These are phyloP conservation scores for Rhinophrynus dorsalis DNA, from an alignment of 2,797 vertebrate species.

Conservation along the genomic window DNA sequence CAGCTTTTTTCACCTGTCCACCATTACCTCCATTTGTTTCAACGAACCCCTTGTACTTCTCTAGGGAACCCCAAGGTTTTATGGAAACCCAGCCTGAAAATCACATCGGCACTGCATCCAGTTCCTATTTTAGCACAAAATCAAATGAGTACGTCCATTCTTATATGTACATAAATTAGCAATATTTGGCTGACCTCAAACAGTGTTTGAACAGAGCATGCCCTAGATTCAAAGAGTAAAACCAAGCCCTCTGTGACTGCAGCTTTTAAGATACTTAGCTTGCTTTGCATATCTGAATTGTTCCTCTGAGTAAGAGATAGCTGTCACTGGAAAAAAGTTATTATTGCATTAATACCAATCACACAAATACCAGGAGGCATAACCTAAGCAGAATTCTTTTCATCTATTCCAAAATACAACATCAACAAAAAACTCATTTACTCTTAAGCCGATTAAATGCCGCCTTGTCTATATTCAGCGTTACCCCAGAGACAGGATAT, in stretches of 20 bases:
- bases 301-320: constrained; percentile 34
- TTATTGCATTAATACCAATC: constrained; percentile 38
- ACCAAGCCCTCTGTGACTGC: not conserved
- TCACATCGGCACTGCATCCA: too few relatives aligned
- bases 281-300: constrained; percentile 44
- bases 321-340: constrained; percentile 26
- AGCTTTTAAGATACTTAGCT: constrained; percentile 18
- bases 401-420: constrained; percentile 36
- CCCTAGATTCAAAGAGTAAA: constrained; percentile 29
- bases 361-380: constrained; percentile 37
- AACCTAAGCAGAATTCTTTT: constrained; percentile 40
- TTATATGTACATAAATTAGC: too few relatives aligned
- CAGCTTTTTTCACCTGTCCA: too few relatives aligned
- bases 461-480: constrained; percentile 43
- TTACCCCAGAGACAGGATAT: constrained; percentile 29
- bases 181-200: not conserved
- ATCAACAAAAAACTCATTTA: constrained; percentile 40
- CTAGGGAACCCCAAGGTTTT: too few relatives aligned
- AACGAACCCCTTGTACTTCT: too few relatives aligned
- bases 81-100: too few relatives aligned
- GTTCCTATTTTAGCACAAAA: too few relatives aligned
- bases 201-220: constrained; percentile 10
- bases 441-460: constrained; percentile 38
- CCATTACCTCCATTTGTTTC: too few relatives aligned
- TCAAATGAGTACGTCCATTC: too few relatives aligned